Base-by-base conservation (phyloP, 2,797 vertebrate species). In the Urophycis tenuis region DNA sequence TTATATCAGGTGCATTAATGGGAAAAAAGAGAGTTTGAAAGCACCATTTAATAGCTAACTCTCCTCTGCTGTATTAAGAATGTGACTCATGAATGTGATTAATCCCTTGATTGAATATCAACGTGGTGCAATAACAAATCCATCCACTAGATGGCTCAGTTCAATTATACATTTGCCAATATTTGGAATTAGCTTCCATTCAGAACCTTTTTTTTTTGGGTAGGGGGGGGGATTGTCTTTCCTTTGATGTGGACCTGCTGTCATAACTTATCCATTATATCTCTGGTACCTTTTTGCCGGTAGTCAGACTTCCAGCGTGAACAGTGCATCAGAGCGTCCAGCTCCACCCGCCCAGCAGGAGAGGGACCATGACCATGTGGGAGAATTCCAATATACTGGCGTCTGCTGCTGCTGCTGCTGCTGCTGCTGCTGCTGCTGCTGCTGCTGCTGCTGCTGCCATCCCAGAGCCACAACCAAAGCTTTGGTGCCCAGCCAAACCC, bases 101-200 rank as follows among this genome's bases (percentile, higher is more conserved):
- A 19, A 71, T 74, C 39, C 14, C 22, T 35, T 32, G 73, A 67
- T 75, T 32, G 1, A 73, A 73, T 41, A 32, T 34, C 25, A 79
- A 74, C 1, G 49, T 71, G 25, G 17, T 78, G 83, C 79, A 84
- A 74, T 81, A 72, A 76, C 12, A 67, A 32, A 6, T 77, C 77
- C 84, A 79, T 82, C 88, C 92, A 92, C 89, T 82, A 86, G 90
- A 81, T 89, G 90, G 87, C 86, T 77, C 76, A 76, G 77, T 81
- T 81, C 64, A 83, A 87, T 84, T 67, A 83, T 76, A 70, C 35
- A 78, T 33, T 72, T 72, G 32, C 31, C 15, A 72, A 72, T 32
- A 34, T 3, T 22, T 72, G 71, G 32, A 5, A 67, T 67, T 29
- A 29, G 60, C 60, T 29, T 67, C 5, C 29, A 29, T 67, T 30